These are phyloP conservation scores for Tapirus terrestris DNA, from an alignment of 2,113 vertebrate genomes.

Conservation along the genomic window DNA sequence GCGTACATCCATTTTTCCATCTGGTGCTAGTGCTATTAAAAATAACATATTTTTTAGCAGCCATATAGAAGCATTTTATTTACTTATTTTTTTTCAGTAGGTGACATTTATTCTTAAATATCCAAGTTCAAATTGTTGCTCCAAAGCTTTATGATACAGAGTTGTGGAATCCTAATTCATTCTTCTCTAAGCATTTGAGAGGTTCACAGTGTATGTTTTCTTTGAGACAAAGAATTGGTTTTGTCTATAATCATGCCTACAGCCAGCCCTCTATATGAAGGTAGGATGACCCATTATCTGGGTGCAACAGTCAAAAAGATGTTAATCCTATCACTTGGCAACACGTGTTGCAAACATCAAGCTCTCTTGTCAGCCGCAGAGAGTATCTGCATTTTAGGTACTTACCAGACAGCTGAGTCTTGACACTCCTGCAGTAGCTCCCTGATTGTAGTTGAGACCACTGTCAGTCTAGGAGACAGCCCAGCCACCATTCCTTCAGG, in stretches of 20 bases:
- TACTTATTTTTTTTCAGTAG: neutral
- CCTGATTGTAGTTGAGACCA: neutral
- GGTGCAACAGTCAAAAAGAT: neutral
- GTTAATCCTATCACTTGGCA: neutral
- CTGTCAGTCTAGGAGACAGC: neutral
- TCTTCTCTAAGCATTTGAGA: neutral
- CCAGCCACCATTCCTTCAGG: neutral
- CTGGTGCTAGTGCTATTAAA: slow-evolving; percentile 35
- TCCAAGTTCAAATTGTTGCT: neutral
- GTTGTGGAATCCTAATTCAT: neutral
- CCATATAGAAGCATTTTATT: neutral
- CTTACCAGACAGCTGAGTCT: neutral
- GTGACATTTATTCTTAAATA: slow-evolving; percentile 36
- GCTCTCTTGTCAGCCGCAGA: neutral
- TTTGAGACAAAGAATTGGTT: neutral
- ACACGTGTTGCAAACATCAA: neutral
- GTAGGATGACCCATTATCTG: neutral
- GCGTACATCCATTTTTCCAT: neutral
- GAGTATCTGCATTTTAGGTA: neutral
- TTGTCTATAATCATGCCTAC: neutral
- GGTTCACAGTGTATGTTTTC: neutral
- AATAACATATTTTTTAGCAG: neutral
- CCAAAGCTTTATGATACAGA: neutral
- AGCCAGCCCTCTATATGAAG: neutral
- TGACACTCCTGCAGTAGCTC: neutral